Evolutionary conservation across 2,113 vertebrate genomes (phyloP).

Genomic region (Eidolon helvum): DNA sequence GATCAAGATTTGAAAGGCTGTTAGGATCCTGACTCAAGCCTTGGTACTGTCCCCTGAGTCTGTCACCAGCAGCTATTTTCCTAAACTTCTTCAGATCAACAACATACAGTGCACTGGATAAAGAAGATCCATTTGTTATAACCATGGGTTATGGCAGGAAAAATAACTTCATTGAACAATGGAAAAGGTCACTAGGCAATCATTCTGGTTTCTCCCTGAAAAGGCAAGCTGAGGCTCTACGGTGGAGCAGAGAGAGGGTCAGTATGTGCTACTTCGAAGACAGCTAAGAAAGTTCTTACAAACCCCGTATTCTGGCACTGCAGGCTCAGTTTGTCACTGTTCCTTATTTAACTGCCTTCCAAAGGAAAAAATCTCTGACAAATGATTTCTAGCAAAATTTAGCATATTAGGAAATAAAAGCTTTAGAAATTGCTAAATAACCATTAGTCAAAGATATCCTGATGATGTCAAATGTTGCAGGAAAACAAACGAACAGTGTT

Average conservation of each 20-base stretch:
- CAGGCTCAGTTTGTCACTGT: conserved; percentile 11
- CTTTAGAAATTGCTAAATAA: not conserved
- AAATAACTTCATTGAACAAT: not conserved
- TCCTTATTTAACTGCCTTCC: conserved; percentile 45
- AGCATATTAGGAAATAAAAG: conserved; percentile 40
- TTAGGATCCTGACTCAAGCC: conserved; percentile 99
- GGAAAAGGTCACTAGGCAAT: not conserved
- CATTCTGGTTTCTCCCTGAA: not conserved
- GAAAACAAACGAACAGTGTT: not conserved
- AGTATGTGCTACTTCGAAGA: accelerated
- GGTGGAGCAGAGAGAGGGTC: not conserved
- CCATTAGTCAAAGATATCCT: not conserved
- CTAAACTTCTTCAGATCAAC: conserved; percentile 99
- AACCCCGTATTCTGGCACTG: conserved; percentile 12
- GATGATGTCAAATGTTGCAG: not conserved
- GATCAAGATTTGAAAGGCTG: conserved; percentile 98
- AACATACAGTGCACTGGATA: conserved; percentile 93
- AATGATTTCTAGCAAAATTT: conserved; percentile 23
- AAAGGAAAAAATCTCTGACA: conserved; percentile 23
- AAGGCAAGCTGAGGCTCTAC: not conserved
- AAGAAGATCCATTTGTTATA: conserved; percentile 65
- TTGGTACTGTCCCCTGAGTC: conserved; percentile 97
- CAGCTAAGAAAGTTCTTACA: not conserved
- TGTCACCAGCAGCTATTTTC: conserved; percentile 97
- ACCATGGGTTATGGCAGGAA: not conserved